Evolutionary conservation across 2,888 invertebrate species (phyloP).

Genomic region (Operophtera brumata): DNA sequence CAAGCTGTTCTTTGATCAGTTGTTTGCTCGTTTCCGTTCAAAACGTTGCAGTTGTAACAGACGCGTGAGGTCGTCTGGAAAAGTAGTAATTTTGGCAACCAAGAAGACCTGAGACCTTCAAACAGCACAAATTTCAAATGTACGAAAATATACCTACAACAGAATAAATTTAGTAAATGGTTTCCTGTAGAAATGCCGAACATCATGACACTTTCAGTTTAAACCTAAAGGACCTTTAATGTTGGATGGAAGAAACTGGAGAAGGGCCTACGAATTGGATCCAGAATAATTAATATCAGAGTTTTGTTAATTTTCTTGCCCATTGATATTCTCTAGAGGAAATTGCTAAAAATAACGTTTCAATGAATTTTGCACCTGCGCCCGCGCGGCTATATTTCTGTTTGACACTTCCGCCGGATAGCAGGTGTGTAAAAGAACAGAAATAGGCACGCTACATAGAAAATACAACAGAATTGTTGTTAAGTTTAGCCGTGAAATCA

Average conservation of each 20-base stretch:
- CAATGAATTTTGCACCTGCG: slow-evolving; percentile 38
- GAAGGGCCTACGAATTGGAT: too few relatives aligned
- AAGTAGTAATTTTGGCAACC: slow-evolving; percentile 8
- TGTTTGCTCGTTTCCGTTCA: slow-evolving; percentile 13
- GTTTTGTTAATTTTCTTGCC: background rate
- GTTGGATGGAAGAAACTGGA: too few relatives aligned
- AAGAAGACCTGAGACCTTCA: background rate
- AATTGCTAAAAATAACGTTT: slow-evolving; percentile 33
- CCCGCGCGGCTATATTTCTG: slow-evolving; percentile 20
- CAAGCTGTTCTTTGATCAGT: slow-evolving; percentile 28
- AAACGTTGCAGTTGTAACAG: slow-evolving; percentile 9
- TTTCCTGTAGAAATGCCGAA: background rate
- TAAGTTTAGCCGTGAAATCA: background rate
- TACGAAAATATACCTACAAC: background rate
- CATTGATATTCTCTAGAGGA: slow-evolving; percentile 27
- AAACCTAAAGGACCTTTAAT: too few relatives aligned
- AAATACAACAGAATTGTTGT: slow-evolving; percentile 10
- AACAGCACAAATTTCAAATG: background rate
- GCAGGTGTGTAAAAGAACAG: slow-evolving; percentile 27
- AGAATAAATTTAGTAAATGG: background rate
- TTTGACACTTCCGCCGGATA: slow-evolving; percentile 43
- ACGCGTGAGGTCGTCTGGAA: slow-evolving; percentile 3
- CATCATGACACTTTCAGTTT: background rate
- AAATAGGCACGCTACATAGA: slow-evolving; percentile 23
- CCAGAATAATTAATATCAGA: too few relatives aligned